Conservation (phyloP, 2,797 vertebrate species). For the Pterois miles region DNA sequence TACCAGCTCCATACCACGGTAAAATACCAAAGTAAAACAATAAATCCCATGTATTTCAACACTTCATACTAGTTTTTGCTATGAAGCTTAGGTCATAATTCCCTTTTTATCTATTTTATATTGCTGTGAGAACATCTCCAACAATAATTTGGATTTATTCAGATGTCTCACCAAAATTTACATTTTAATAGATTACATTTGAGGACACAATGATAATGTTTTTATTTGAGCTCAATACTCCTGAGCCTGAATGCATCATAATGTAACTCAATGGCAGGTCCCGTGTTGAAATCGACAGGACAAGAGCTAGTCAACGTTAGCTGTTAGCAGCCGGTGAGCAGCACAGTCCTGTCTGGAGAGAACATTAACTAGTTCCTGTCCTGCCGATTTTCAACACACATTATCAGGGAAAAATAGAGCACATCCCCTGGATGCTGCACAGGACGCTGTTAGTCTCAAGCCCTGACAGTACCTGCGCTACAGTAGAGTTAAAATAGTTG, state of each 20-base stretch:
- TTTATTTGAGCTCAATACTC: too few relatives aligned
- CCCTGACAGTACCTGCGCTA: too few relatives aligned
- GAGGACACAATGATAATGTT: not conserved
- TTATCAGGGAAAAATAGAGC: too few relatives aligned
- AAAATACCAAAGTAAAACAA: not conserved
- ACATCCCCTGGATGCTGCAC: too few relatives aligned
- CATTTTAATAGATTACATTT: not conserved
- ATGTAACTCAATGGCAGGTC: not conserved
- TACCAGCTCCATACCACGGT: fast-evolving
- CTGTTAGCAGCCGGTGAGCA: too few relatives aligned
- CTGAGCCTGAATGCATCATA: not conserved
- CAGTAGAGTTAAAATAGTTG: too few relatives aligned
- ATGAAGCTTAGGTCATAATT: not conserved
- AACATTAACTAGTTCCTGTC: too few relatives aligned
- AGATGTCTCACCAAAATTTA: fast-evolving
- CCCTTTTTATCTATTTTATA: not conserved
- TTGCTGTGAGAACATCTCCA: not conserved
- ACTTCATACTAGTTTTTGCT: fast-evolving
- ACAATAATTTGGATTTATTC: not conserved
- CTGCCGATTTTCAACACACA: too few relatives aligned
- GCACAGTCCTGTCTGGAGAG: too few relatives aligned
- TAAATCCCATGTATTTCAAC: not conserved
- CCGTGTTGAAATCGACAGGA: not conserved
- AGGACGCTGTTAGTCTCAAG: too few relatives aligned
- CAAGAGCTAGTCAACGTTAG: too few relatives aligned